Evolutionary conservation across 2,113 vertebrate species (phyloP).

Genomic region (Pimephales promelas): DNA sequence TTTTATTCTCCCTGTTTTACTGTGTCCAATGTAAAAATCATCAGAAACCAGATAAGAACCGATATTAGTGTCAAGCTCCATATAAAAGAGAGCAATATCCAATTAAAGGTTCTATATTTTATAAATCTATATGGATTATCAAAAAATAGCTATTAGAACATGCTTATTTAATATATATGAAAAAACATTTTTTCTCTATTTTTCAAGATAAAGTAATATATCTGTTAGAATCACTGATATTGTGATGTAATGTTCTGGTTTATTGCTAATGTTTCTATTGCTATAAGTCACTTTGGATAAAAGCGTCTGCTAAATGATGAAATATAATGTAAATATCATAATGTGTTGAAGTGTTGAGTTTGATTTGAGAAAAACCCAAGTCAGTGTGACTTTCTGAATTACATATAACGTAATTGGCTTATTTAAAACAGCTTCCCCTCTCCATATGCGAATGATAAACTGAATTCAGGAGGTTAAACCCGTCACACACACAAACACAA

Average conservation of each 20-base stretch:
- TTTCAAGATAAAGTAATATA: too few species aligned
- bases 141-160: not conserved
- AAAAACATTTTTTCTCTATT: not conserved
- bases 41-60: too few species aligned
- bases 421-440: not conserved
- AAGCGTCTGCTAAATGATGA: too few species aligned
- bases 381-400: not conserved
- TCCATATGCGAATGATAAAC: not conserved
- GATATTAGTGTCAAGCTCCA: too few species aligned
- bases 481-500: not conserved
- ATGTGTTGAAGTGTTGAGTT: not conserved
- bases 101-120: too few species aligned
- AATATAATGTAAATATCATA: too few species aligned
- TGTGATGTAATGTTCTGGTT: too few species aligned
- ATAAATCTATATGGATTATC: not conserved
- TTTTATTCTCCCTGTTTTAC: too few species aligned
- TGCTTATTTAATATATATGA: not conserved
- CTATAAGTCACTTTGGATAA: too few species aligned
- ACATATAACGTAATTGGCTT: not conserved
- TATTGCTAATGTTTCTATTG: too few species aligned
- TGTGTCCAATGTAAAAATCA: too few species aligned
- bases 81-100: too few species aligned
- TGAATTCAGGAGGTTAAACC: not conserved
- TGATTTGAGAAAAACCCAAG: not conserved
- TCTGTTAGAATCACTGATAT: not conserved